These are phyloP conservation scores for Dicentrarchus labrax DNA, from an alignment of 2,113 vertebrate genomes.

Conservation along the genomic window DNA sequence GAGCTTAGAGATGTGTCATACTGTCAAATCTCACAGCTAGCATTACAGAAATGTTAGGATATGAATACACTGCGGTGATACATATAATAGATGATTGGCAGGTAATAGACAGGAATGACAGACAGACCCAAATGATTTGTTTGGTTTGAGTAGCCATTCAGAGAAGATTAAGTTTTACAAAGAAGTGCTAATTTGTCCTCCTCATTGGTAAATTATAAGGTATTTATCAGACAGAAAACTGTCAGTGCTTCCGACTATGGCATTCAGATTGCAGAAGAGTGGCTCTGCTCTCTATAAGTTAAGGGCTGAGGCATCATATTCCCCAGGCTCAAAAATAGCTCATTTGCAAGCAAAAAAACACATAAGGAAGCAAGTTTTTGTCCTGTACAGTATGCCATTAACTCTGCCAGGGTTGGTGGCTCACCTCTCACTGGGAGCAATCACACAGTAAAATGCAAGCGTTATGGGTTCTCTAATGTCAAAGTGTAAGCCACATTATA, in stretches of 20 bases:
- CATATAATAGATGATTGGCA: not conserved
- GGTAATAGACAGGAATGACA: slow-evolving; percentile 9
- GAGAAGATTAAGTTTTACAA: not conserved
- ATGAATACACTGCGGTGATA: not conserved
- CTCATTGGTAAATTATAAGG: not conserved
- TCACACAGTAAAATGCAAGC: slow-evolving; percentile 24
- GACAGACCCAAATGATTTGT: not conserved
- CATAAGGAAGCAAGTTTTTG: slow-evolving; percentile 21
- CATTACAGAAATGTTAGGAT: not conserved
- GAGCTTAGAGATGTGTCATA: not conserved
- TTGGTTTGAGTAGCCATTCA: slow-evolving; percentile 4
- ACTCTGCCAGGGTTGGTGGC: slow-evolving; percentile 8
- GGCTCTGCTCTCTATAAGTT: not conserved
- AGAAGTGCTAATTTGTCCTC: slow-evolving; percentile 13
- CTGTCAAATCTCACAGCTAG: not conserved
- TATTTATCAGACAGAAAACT: not conserved
- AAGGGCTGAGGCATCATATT: not conserved
- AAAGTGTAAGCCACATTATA: slow-evolving; percentile 15
- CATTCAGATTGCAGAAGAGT: not conserved
- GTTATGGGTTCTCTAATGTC: not conserved
- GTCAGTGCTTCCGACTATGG: not conserved
- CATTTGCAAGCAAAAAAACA: slow-evolving; percentile 42
- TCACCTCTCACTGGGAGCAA: slow-evolving; percentile 39
- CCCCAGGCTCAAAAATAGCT: slow-evolving; percentile 19
- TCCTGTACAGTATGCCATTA: slow-evolving; percentile 13